Conservation (phyloP, 2,113 vertebrate genomes). For the Clinocottus analis region DNA sequence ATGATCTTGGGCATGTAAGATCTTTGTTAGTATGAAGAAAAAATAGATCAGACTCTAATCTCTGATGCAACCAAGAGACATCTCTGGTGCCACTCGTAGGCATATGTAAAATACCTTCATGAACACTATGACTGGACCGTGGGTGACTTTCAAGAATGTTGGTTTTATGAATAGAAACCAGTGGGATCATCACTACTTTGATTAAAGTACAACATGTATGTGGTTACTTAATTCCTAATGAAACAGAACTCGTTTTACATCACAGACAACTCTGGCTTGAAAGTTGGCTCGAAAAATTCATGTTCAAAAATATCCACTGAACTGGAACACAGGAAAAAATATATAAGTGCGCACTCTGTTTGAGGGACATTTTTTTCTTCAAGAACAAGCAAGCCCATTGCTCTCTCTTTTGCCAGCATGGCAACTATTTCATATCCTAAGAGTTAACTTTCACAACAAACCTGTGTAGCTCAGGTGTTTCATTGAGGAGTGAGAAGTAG, state of each 20-base stretch:
- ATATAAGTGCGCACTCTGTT: conserved; percentile 39
- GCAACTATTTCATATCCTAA: conserved; percentile 51
- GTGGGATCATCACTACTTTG: not conserved
- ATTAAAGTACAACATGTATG: conserved; percentile 2
- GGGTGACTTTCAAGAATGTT: conserved; percentile 22
- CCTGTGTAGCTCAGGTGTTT: conserved; percentile 68
- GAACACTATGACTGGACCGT: conserved; percentile 18
- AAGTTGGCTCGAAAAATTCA: conserved; percentile 18
- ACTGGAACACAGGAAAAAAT: conserved; percentile 32
- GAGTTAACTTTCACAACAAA: conserved; percentile 67
- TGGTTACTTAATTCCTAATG: conserved; percentile 11
- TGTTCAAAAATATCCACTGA: conserved; percentile 55
- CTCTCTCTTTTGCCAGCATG: conserved; percentile 51
- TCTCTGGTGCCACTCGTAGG: conserved; percentile 23
- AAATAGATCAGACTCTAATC: conserved; percentile 38
- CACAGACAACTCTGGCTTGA: conserved; percentile 14
- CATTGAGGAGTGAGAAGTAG: conserved; percentile 41
- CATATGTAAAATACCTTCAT: conserved; percentile 49
- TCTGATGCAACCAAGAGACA: conserved; percentile 56
- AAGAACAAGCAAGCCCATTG: conserved; percentile 33
- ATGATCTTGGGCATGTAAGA: conserved; percentile 50
- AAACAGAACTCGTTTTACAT: conserved; percentile 16
- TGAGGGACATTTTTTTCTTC: conserved; percentile 37
- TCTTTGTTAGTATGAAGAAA: conserved; percentile 50
- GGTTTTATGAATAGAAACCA: conserved; percentile 18